These are phyloP conservation scores for Euschistus heros DNA, from an alignment of 1,140 invertebrate genomes.

Conservation along the genomic window DNA sequence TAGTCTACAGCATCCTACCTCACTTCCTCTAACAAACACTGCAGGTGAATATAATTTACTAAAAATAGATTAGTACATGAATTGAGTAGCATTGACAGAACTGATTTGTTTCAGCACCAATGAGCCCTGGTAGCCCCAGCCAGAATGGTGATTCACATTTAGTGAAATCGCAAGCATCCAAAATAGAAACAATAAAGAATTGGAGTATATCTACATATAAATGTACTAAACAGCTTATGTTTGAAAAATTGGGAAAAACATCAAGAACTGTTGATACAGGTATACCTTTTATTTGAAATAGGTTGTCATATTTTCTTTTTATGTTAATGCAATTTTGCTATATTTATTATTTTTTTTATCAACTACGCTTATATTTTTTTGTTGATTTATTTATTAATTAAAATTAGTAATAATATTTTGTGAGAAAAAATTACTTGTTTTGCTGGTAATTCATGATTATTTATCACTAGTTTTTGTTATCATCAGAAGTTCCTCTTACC, in stretches of 20 bases:
- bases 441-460: no score
- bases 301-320: no score
- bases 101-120: constrained; percentile 34
- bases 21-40: constrained; percentile 26
- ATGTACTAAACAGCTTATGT: constrained; percentile 88
- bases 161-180: constrained; percentile 51
- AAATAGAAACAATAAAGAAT: constrained; percentile 82
- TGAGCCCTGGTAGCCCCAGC: constrained; percentile 38
- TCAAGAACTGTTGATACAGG: constrained; percentile 82
- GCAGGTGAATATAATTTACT: constrained; percentile 18
- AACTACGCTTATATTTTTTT: no score
- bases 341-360: no score
- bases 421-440: no score
- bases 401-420: no score
- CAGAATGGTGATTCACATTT: constrained; percentile 51
- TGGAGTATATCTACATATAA: constrained; percentile 97
- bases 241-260: constrained; percentile 88
- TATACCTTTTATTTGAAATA: no score
- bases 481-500: no score
- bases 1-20: constrained; percentile 26
- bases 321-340: no score
- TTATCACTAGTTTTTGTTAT: no score
- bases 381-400: no score
- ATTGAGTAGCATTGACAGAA: no score
- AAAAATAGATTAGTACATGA: background rate